A percentile compares a stretch with the other conserved stretches of the same genome.
These are phyloP conservation scores for Hypolimnas misippus DNA, from an alignment of 2,888 invertebrate genomes.

Conservation along the genomic window DNA sequence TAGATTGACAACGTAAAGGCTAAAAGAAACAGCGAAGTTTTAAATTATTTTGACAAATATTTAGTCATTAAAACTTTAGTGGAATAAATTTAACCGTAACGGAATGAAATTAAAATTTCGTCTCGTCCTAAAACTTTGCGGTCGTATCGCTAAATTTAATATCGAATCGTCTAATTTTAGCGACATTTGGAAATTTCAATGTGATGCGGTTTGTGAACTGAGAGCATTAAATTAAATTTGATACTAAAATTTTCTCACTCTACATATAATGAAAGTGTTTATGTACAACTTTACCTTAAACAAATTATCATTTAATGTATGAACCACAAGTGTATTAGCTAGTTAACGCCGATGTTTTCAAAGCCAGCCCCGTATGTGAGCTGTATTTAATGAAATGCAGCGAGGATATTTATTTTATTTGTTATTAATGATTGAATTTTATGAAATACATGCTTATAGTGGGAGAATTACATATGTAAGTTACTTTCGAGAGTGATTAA, in stretches of 20 bases:
- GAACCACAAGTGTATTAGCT: too few species aligned
- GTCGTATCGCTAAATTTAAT: constrained; percentile 31
- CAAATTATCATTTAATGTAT: too few species aligned
- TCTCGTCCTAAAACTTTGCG: constrained; percentile 41
- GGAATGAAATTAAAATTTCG: constrained; percentile 57
- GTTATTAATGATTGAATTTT: too few species aligned
- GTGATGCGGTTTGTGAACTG: constrained; percentile 1
- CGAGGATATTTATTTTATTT: too few species aligned
- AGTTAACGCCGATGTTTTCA: too few species aligned
- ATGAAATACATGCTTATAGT: too few species aligned
- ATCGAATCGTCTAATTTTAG: constrained; percentile 32
- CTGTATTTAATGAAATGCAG: too few species aligned
- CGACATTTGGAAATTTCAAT: constrained; percentile 30
- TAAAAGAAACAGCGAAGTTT: constrained; percentile 52
- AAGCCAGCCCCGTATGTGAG: too few species aligned
- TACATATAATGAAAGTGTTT: neutral
- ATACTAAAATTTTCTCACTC: neutral
- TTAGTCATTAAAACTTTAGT: constrained; percentile 53
- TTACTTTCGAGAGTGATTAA: too few species aligned
- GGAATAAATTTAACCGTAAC: constrained; percentile 49
- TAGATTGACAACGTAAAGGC: constrained; percentile 38
- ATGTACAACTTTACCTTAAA: neutral
- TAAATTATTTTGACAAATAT: constrained; percentile 56
- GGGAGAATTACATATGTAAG: too few species aligned
- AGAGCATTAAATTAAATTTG: neutral